phyloP scores from a whole-genome alignment of 2,797 vertebrate genomes.

The Chaetophractus vellerosus region DNA sequence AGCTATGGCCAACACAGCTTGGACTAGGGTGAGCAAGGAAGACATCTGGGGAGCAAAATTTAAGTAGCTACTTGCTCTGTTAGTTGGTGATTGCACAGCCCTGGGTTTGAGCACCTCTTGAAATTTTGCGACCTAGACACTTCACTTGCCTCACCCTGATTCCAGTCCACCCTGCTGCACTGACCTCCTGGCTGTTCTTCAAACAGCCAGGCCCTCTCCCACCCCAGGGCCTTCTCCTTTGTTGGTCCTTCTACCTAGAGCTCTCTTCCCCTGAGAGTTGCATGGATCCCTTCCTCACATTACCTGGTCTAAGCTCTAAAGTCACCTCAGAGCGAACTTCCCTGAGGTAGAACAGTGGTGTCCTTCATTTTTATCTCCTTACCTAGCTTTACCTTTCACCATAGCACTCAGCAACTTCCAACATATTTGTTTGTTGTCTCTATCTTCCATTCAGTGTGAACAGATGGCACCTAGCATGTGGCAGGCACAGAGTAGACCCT shows the following conservation, averaged over 20 bases:
- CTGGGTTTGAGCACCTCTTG: background rate
- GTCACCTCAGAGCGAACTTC: background rate
- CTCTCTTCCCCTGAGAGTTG: background rate
- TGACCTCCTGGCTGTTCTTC: background rate
- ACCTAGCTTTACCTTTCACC: background rate
- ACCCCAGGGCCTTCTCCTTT: background rate
- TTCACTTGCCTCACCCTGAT: background rate
- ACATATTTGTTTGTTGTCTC: background rate
- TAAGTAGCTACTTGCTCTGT: background rate
- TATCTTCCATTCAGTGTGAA: background rate
- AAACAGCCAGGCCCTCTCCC: fast-evolving
- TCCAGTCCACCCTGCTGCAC: background rate
- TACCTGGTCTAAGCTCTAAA: background rate
- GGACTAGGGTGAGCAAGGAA: background rate
- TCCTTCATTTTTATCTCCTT: background rate
- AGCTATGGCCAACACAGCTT: background rate
- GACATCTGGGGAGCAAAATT: background rate
- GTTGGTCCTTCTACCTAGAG: background rate
- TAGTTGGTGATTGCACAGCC: background rate
- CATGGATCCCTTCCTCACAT: no score
- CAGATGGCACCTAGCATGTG: background rate
- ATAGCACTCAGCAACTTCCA: background rate
- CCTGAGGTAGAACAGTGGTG: background rate
- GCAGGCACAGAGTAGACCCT: no score
- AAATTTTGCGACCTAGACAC: background rate